These are phyloP conservation scores for Trochalopteron elliotii DNA, from an alignment of 2,113 vertebrate genomes.

Conservation along the genomic window DNA sequence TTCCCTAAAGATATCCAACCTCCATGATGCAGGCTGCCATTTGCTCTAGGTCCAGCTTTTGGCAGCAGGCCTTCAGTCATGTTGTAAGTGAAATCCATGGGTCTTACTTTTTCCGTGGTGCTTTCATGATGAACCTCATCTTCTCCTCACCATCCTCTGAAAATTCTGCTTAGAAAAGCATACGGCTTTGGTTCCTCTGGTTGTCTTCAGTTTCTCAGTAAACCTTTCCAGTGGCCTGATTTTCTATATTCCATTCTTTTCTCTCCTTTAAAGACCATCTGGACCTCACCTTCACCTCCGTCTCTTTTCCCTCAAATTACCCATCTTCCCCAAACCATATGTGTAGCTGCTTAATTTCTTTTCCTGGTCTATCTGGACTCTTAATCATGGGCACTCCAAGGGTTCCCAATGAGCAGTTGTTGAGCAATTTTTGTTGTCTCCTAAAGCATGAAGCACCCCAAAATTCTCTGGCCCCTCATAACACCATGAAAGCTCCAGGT, in stretches of 20 bases:
- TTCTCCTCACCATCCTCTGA: not conserved
- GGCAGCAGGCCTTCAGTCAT: not conserved
- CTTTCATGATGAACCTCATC: not conserved
- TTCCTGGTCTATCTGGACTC: not conserved
- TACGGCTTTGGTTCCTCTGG: not conserved
- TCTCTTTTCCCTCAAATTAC: not conserved
- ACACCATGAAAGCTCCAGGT: not conserved
- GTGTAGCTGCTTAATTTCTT: not conserved
- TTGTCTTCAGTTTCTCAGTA: not conserved
- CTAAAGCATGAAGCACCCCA: not conserved
- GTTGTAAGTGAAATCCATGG: not conserved
- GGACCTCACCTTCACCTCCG: not conserved
- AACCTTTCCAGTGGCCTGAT: not conserved
- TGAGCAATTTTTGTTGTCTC: not conserved
- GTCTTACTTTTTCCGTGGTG: not conserved
- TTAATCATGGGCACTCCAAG: fast-evolving
- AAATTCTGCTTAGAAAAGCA: not conserved
- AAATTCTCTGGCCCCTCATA: not conserved
- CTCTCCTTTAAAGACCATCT: not conserved
- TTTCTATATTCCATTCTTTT: not conserved
- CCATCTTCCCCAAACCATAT: not conserved
- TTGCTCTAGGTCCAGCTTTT: not conserved
- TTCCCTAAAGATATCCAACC: not conserved
- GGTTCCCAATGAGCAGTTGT: not conserved
- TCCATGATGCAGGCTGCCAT: not conserved